Base-by-base conservation (phyloP, 1,140 invertebrate genomes). In the Lepidurus couesii region DNA sequence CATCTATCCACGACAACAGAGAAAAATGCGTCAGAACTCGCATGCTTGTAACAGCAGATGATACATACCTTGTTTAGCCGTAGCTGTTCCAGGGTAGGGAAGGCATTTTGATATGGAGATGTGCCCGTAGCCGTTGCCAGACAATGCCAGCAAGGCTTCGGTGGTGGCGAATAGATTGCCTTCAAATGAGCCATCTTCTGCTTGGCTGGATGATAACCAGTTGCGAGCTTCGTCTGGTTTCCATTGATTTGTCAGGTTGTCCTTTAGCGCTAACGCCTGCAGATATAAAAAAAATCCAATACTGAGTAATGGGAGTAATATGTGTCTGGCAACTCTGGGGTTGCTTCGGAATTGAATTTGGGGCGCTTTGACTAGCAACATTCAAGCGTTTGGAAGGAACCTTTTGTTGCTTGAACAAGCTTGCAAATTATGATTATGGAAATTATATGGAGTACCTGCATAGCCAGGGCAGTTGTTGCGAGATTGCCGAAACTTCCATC, bases 401-500 rank as follows among this genome's bases (percentile, higher is more conserved):
- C 34, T 4, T 34, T 21, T 11, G 21, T 65, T 65, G 53, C 13
- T 5, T n/a, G 7, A 21, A 2, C 16, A 65, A 65, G n/a, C 13
- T 65, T 65, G 53, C 13, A 21, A 65, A 47, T 10, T 47, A 16
- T 34, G 34, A 34, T 34, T 47, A 9, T 65, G 53, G 16, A 65
- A 13, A 21, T 65, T 21, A 47, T 73, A 24, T 43, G 42, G n/a
- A 74, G 26, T 80, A 88, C 90, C 85, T 93, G 91, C 84, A 94
- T 90, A 77, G 92, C 92, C 43, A 95, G 83, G 0, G 92, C 91
- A 0, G 93, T 95, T 26, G 91, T 91, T 73, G 91, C 90, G n/a
- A 94, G 83, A 77, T 91, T 92, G 13, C 44, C 93, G 82, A 95
- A 95, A 82, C 92, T 91, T 11, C 93, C 93, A 79, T 93, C 92